Base-by-base conservation (phyloP, 2,888 invertebrate species). In the Euplexia lucipara region DNA sequence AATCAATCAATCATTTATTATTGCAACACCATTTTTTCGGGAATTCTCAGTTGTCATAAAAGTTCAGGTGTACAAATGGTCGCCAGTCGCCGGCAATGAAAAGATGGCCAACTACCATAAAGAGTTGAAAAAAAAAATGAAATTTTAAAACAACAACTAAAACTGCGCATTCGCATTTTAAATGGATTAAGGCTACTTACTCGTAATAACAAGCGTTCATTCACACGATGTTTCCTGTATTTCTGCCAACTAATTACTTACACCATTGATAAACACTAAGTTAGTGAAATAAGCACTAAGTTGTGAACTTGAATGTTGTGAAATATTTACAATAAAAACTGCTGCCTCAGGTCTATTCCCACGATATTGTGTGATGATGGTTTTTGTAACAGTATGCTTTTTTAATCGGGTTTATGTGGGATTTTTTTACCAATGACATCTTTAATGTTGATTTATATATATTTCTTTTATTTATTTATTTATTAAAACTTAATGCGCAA, bases 211-310 rank as follows among this genome's bases (percentile, higher is more conserved):
- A 37, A 59, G 20, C 59, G 79, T 81, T 71, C 79, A 75, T 80
- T 81, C 81, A 81, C 81, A 81, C 77, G 74, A 5, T 32, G 35
- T 61, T 75, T 73, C 80, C 76, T 77, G 75, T 69, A 75, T 73
- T 70, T 78, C 32, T 81, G 81, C 81, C 6, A 52, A 78, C 26
- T 54, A 61, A 56, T 51, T 77, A 48, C 32, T 44, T 61, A n/a
- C 34, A 51, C 22, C 63, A 61, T 65, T 72, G 66, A 64, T 75
- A 75, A 78, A 70, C 64, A 49, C 14, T 12, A 45, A 61, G 39
- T 45, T 47, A 48, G 60, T 64, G 35, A 64, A 75, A 64, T 58
- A 60, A 56, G 64, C 62, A 57, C 42, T 44, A 45, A 63, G 44
- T 49, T 39, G 5, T 58, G 62, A 74, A 74, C 66, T 65, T 63